These are phyloP conservation scores for Tenebrosternarchus preto DNA, from an alignment of 2,113 vertebrate species.

Conservation along the genomic window DNA sequence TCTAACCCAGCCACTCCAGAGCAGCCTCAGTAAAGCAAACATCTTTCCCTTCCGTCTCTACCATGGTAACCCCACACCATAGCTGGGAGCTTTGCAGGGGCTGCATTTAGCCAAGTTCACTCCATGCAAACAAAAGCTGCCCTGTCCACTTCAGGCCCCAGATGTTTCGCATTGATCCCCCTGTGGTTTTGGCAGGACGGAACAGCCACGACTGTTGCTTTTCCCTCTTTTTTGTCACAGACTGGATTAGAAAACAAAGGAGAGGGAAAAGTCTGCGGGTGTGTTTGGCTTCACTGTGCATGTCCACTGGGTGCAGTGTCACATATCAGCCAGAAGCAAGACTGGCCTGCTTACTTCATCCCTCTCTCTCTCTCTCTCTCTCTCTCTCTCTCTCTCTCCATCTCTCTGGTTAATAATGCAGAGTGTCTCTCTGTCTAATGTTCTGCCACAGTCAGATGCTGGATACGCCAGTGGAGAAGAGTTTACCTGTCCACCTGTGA, in stretches of 20 bases:
- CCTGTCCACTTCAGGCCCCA: conserved; percentile 70
- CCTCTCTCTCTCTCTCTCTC: conserved; percentile 27
- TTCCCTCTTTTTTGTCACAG: conserved; percentile 47
- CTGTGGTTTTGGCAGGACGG: conserved; percentile 66
- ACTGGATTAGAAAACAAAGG: conserved; percentile 53
- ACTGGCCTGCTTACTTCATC: conserved; percentile 49
- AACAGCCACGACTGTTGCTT: conserved; percentile 63
- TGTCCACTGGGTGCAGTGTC: conserved; percentile 45
- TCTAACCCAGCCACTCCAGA: conserved; percentile 18
- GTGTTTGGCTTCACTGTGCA: conserved; percentile 16
- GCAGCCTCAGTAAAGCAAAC: conserved; percentile 63
- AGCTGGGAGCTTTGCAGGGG: conserved; percentile 68
- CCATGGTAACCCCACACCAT: conserved; percentile 57
- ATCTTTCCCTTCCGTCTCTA: conserved; percentile 49
- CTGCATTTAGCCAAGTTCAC: conserved; percentile 59
- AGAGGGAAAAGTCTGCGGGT: conserved; percentile 49
- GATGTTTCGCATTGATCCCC: conserved; percentile 76
- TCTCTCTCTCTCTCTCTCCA: conserved; percentile 26
- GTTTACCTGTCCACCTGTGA: conserved; percentile 69
- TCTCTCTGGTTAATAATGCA: conserved; percentile 73
- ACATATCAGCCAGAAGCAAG: conserved; percentile 45
- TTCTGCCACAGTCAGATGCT: conserved; percentile 68
- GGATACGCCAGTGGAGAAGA: conserved; percentile 63
- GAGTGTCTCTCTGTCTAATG: conserved; percentile 62
- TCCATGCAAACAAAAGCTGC: conserved; percentile 67